Evolutionary conservation across 64 coral and sea anemone genomes (phyloP), one percentile per base, ranked within the genome.

Genomic region (Anthopleura sola): DNA sequence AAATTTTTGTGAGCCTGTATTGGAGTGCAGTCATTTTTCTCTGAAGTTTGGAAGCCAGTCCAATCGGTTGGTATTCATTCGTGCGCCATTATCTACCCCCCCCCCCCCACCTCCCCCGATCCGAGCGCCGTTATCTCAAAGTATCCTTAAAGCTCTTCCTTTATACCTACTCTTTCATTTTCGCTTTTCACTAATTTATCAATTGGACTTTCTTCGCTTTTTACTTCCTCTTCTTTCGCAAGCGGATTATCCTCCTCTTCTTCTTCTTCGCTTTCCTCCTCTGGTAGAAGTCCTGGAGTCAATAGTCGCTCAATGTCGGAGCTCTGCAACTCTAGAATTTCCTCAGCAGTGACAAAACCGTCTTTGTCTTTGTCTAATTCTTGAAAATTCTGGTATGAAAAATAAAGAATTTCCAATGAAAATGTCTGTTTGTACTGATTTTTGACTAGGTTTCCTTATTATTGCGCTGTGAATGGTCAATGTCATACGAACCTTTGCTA

Each of bases 331-430:
- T 55, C 77, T 17, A 80, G 13, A 9, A 91, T 80, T 75, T 91
- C 89, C 36, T 80, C 84, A 37, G 89, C 29, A 38, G 31, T 80
- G 20, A 91, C 58, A n/a, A 36, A 56, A 34, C 89, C 89, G 78
- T 91, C 84, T 44, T 81, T 86, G 24, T 91, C 75, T 37, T 38
- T 36, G 48, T 91, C 89, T 19, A 91, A 49, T 86, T 91, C 84
- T 47, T 85, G 24, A 62, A 91, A 91, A 75, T 91, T 86, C 89
- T 91, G 26, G 40, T 44, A 2, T 44, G 13, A 56, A 50, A 36
- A 47, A 80, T 23, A 80, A 55, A 49, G 33, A 57, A 58, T 10
- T 53, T 14, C 2, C 0, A 53, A 53, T 53, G 50, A 53, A 17
- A 53, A 53, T 0, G 50, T 53, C 0, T 53, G 40, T 8, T 44